Conservation (phyloP, 2,113 vertebrate species). For the Sarotherodon lohbergeri region DNA sequence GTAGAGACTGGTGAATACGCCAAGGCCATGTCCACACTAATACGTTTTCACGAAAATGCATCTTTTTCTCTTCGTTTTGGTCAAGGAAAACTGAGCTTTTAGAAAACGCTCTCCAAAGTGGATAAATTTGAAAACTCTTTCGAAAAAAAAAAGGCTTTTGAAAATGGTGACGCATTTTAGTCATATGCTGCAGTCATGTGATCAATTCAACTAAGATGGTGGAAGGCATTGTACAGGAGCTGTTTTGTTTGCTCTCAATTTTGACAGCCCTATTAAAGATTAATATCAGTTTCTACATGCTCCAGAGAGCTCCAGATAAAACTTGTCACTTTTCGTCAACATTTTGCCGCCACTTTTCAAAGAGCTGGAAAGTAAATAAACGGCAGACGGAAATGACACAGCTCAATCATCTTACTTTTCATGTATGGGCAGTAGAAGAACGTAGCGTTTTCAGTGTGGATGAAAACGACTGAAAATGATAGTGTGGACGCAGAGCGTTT, state of each 20-base stretch:
- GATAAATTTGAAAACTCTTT: not conserved
- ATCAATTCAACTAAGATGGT: not conserved
- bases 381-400: not conserved
- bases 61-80: not conserved
- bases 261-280: not conserved
- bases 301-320: not conserved
- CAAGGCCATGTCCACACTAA: fast-evolving
- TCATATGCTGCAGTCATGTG: not conserved
- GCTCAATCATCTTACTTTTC: not conserved
- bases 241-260: fast-evolving
- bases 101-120: not conserved
- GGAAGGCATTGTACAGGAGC: not conserved
- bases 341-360: not conserved
- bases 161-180: not conserved
- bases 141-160: not conserved
- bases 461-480: not conserved
- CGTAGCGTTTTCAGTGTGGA: not conserved
- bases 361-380: not conserved
- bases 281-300: not conserved
- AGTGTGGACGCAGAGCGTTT: not conserved
- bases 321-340: not conserved
- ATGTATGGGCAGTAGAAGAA: not conserved
- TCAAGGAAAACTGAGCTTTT: not conserved
- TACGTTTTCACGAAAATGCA: fast-evolving
- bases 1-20: not conserved